phyloP scores from a whole-genome alignment of 2,113 vertebrate species.

The Nematolebias whitei region DNA sequence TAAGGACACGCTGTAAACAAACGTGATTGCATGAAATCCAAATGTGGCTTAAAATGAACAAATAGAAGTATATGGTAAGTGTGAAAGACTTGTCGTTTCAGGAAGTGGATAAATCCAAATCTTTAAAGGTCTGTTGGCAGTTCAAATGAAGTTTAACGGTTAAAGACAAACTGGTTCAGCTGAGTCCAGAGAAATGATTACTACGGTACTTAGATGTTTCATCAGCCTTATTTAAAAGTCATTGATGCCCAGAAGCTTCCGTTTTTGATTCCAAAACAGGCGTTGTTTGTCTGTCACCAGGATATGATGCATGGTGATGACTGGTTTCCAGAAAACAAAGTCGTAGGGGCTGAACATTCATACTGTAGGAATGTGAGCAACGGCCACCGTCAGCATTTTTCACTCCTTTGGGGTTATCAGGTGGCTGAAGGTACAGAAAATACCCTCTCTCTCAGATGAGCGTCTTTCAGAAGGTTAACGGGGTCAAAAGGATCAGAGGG shows the following conservation, averaged over 20 bases:
- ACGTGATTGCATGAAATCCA: no score
- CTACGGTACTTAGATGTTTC: not conserved
- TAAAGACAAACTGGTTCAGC: conserved; percentile 5
- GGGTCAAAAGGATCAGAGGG: conserved; percentile 27
- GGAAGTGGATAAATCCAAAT: not conserved
- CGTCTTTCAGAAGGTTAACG: conserved; percentile 12
- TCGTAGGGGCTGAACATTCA: conserved; percentile 46
- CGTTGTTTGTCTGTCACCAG: conserved; percentile 43
- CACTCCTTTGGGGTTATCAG: conserved; percentile 17
- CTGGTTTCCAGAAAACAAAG: conserved; percentile 45
- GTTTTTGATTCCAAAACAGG: conserved; percentile 45
- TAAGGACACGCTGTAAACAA: not conserved
- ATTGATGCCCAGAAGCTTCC: conserved; percentile 26
- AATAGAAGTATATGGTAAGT: no score
- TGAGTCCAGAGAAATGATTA: conserved; percentile 3
- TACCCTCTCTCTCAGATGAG: conserved; percentile 32
- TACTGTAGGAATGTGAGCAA: conserved; percentile 50
- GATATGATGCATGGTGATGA: conserved; percentile 61
- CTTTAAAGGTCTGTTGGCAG: not conserved
- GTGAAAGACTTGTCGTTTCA: not conserved
- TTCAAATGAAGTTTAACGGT: not conserved
- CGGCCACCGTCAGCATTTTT: conserved; percentile 14
- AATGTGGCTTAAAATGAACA: not conserved
- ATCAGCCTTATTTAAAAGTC: not conserved
- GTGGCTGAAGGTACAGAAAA: conserved; percentile 26